phyloP scores from a whole-genome alignment of 35 echinoderm and acorn worm species.

The Stichopus chloronotus region DNA sequence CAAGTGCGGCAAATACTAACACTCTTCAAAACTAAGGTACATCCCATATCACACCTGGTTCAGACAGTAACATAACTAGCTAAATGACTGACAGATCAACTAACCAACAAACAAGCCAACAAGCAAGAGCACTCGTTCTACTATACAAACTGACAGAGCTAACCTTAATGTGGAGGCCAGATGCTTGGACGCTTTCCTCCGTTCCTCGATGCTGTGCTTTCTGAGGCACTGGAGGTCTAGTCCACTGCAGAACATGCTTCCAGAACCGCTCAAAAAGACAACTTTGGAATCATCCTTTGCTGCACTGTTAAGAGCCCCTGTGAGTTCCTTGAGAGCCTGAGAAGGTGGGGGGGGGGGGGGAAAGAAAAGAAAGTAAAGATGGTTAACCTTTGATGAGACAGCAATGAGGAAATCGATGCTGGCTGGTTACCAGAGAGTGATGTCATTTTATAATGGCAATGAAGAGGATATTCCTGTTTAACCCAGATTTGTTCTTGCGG shows the following conservation, averaged over 20 bases:
- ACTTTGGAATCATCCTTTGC: slow-evolving; percentile 83
- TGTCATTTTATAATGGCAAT: not conserved
- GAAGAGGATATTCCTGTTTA: no score
- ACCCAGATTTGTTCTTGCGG: no score
- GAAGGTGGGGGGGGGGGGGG: not conserved
- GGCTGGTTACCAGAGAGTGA: no score
- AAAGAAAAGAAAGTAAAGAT: not conserved
- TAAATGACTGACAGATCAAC: no score
- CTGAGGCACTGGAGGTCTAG: slow-evolving; percentile 75
- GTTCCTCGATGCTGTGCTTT: slow-evolving; percentile 62
- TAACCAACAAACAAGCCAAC: no score
- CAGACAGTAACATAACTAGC: no score
- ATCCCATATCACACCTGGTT: no score
- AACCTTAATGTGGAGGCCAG: slow-evolving; percentile 83
- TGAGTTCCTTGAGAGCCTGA: slow-evolving; percentile 90
- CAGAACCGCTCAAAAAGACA: slow-evolving; percentile 88
- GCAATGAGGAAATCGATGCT: no score
- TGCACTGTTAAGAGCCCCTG: slow-evolving; percentile 68
- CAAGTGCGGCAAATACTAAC: no score
- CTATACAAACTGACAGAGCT: not conserved
- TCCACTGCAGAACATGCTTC: slow-evolving; percentile 93
- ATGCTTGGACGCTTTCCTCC: slow-evolving; percentile 69
- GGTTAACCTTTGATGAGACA: no score
- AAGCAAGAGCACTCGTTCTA: no score
- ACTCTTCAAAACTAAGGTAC: no score